phyloP scores from a whole-genome alignment of 2,888 invertebrate genomes.

The Parascotia fuliginaria region DNA sequence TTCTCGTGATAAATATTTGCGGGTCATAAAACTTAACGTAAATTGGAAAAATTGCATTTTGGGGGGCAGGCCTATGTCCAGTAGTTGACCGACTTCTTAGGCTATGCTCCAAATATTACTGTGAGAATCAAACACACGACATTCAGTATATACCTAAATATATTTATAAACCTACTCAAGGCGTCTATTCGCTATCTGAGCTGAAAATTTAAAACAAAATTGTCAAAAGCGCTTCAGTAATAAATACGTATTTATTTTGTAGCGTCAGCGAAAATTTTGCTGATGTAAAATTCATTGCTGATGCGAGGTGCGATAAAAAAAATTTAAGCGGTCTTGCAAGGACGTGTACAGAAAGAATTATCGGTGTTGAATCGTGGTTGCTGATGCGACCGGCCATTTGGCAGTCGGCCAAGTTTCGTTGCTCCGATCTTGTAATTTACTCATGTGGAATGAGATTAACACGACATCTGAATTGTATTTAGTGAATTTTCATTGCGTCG shows the following conservation, averaged over 20 bases:
- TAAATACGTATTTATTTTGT: slow-evolving; percentile 4
- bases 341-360: slow-evolving; percentile 65
- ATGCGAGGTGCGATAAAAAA: slow-evolving; percentile 41
- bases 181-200: no score
- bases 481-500: slow-evolving; percentile 56
- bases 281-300: slow-evolving; percentile 28
- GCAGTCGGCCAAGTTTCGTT: slow-evolving; percentile 63
- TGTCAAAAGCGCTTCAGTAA: slow-evolving; percentile 4
- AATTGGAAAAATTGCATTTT: no score
- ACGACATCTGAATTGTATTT: slow-evolving; percentile 73
- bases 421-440: slow-evolving; percentile 75
- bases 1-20: no score
- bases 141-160: no score
- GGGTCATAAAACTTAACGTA: no score
- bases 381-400: slow-evolving; percentile 74
- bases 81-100: no score
- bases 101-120: no score
- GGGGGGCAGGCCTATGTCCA: no score
- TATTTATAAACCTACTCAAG: no score
- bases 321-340: slow-evolving; percentile 50
- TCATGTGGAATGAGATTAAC: slow-evolving; percentile 74
- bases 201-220: slow-evolving; percentile 5
- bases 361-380: slow-evolving; percentile 63
- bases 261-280: slow-evolving; percentile 17
- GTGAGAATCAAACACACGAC: no score